Evolutionary conservation across 2,888 invertebrate genomes (phyloP), one percentile per base, ranked within the genome.

Genomic region (Cotesia congregata): DNA sequence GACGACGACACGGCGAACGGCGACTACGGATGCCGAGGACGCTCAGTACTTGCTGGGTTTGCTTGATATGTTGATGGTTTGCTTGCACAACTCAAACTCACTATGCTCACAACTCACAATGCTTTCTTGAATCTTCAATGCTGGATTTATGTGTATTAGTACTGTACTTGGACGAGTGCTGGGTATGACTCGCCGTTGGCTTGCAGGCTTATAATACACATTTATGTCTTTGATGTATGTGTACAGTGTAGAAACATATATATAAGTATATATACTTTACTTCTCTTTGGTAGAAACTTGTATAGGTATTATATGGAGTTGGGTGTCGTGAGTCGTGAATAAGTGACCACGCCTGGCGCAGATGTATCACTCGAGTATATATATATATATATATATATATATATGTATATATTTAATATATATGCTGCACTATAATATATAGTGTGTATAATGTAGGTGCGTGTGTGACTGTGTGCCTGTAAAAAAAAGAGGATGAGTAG

Each of bases 291-390:
- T 50, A 3, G 7, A 12, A 50, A 50, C 50, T 50, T 50, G 50
- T 50, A 7, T 7, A 50, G 50, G 50, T 50, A 17, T 17, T 17
- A 17, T 17, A 67, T 62, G 30, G 9, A 20, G 69, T 20, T 64
- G 59, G 73, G 75, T 67, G 59, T 64, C 64, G 71, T 73, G 59
- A 77, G 71, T 60, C 73, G 75, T 74, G 76, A 75, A 77, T 79
- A 77, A 80, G 77, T 84, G 86, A 86, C 88, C 88, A 88, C 88
- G 88, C 88, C 88, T 88, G 88, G 86, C 85, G 86, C 88, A 88
- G 87, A 85, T 83, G 85, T 79, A 76, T 41, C 67, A 62, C 71
- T 40, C 7, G 65, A 62, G 20, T 64, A 4, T 38, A 40, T 20
- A 17, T 41, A n/a, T 67, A 62, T 6, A 69, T 60, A 15, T 38